Base-by-base conservation (phyloP, 2,888 invertebrate genomes). In the Phyllotreta cruciferae region DNA sequence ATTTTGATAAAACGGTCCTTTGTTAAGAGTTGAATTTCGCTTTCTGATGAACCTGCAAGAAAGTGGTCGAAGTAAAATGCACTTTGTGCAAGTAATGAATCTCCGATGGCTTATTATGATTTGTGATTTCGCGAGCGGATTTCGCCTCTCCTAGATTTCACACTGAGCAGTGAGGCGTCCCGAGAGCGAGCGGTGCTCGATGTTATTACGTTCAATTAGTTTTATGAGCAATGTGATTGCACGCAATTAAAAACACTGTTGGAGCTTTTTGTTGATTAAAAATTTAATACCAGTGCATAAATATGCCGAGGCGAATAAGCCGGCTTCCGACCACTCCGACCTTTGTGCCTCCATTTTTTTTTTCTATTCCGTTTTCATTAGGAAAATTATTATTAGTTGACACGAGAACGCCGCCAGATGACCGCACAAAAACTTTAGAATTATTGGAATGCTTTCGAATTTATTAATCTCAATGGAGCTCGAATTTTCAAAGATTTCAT, bases 151-250 rank as follows among this genome's bases (percentile, higher is more conserved):
- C 56, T 36, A 6, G 50, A 24, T 35, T 39, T 62, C 56, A 54
- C 58, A 42, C n/a, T 39, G 57, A 45, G 71, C 68, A 75, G 24
- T 3, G 24, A n/a, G 2, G 24, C 24, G 24, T 24, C 24, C 24
- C 24, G 24, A 24, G 24, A 3, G 24, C 24, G 24, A 24, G 24
- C 4, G 24, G 24, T 24, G 24, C 24, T 24, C 24, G 52, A 36
- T 52, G 76, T 78, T 76, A 77, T 79, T 79, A 78, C 75, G 75
- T 73, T 75, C 78, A 79, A 78, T 79, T 78, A 78, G 74, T 75
- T 77, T 78, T 77, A 77, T 77, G 77, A 73, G 74, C 74, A 73
- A 71, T 73, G 74, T 76, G 76, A 78, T 78, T 78, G 76, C 75
- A 70, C 66, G 76, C 78, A 78, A 78, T 79, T 78, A 78, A 78